These are phyloP conservation scores for Zenarchopterus dispar DNA, from an alignment of 2,797 vertebrate species.

Conservation along the genomic window DNA sequence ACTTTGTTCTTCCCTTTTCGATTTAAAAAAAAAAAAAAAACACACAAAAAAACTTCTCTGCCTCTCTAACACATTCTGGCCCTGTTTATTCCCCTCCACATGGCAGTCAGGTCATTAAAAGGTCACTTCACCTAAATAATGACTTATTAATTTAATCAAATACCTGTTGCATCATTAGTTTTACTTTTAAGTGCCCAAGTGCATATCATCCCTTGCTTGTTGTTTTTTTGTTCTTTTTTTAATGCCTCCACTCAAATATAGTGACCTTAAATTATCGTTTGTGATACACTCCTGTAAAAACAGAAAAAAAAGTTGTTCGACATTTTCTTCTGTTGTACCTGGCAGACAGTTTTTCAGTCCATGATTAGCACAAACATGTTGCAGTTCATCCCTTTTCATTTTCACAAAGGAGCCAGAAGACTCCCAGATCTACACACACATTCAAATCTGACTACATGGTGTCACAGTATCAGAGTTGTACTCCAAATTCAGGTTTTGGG, in stretches of 20 bases:
- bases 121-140: slow-evolving; percentile 5
- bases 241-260: background rate
- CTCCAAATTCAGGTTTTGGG: too few species aligned
- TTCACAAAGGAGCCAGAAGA: too few species aligned
- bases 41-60: slow-evolving; percentile 24
- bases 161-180: background rate
- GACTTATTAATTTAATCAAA: background rate
- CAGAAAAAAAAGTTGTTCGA: too few species aligned
- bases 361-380: too few species aligned
- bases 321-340: too few species aligned
- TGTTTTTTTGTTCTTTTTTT: background rate
- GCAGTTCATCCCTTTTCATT: too few species aligned
- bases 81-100: slow-evolving; percentile 3
- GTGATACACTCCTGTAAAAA: background rate
- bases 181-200: background rate
- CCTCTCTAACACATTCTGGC: background rate
- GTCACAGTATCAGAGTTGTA: too few species aligned
- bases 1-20: slow-evolving; percentile 72
- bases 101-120: slow-evolving; percentile 1
- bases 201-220: background rate
- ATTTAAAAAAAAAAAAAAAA: slow-evolving; percentile 55
- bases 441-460: too few species aligned
- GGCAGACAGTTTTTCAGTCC: too few species aligned
- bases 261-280: background rate
- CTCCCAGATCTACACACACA: too few species aligned